Evolutionary conservation across 2,888 invertebrate species (phyloP).

Genomic region (Actias luna): DNA sequence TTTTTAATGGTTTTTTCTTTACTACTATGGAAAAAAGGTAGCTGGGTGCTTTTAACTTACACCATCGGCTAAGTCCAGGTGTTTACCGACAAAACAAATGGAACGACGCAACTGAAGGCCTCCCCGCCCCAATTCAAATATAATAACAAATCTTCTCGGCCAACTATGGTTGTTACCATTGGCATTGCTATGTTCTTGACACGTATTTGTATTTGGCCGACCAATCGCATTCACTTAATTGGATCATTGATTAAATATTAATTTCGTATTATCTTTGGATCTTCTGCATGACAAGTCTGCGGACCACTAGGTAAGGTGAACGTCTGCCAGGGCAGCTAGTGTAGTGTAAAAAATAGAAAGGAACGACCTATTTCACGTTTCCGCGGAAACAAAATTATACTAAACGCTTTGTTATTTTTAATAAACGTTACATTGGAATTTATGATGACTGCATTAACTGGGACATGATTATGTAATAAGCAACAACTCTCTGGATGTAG

Average conservation of each 20-base stretch:
- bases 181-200: slow-evolving; percentile 33
- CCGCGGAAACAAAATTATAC: slow-evolving; percentile 22
- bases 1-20: no score
- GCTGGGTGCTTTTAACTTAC: slow-evolving; percentile 3
- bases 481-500: no score
- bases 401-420: slow-evolving; percentile 22
- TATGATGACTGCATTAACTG: slow-evolving; percentile 7
- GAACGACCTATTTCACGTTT: slow-evolving; percentile 17
- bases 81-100: slow-evolving; percentile 27
- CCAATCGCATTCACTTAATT: no score
- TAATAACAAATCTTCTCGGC: slow-evolving; percentile 8
- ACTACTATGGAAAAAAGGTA: background rate
- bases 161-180: slow-evolving; percentile 21
- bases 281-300: no score
- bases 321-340: no score
- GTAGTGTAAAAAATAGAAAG: slow-evolving; percentile 20
- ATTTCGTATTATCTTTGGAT: no score
- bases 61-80: slow-evolving; percentile 29
- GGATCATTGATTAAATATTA: no score
- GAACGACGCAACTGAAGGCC: slow-evolving; percentile 29
- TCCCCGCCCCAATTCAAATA: slow-evolving; percentile 30
- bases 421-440: slow-evolving; percentile 16
- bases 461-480: slow-evolving; percentile 8
- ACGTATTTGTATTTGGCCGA: slow-evolving; percentile 1
- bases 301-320: no score